Conservation (phyloP, 2,888 invertebrate species). For the Lordiphosa andalusiaca region DNA sequence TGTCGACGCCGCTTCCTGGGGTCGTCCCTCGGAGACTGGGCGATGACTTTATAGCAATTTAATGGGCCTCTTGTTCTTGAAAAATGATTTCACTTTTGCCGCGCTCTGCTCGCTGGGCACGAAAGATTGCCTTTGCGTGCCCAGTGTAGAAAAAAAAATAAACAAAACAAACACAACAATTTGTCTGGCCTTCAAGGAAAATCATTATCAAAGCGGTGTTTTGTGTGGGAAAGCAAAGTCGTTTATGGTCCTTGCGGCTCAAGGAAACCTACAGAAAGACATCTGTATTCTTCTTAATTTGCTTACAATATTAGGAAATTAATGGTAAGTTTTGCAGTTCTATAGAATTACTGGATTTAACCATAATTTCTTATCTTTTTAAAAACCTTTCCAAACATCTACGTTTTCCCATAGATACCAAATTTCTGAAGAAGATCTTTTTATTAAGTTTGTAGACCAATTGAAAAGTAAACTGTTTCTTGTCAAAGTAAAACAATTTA, state of each 20-base stretch:
- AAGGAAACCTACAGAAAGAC: background rate
- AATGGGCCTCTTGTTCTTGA: constrained; percentile 54
- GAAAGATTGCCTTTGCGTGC: background rate
- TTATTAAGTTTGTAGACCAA: too few relatives aligned
- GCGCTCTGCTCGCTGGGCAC: constrained; percentile 4
- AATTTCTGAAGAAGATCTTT: too few relatives aligned
- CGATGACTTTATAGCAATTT: constrained; percentile 72
- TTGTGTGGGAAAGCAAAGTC: constrained; percentile 16
- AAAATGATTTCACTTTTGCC: constrained; percentile 56
- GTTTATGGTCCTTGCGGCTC: constrained; percentile 13
- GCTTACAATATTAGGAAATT: background rate
- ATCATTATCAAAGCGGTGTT: constrained; percentile 22
- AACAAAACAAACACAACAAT: constrained; percentile 29
- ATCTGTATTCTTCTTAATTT: background rate
- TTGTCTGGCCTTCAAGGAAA: constrained; percentile 54
- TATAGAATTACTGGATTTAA: background rate
- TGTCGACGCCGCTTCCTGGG: constrained; percentile 35
- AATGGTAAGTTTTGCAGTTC: too few relatives aligned
- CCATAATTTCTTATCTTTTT: too few relatives aligned
- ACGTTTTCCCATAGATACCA: too few relatives aligned
- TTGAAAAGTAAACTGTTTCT: too few relatives aligned
- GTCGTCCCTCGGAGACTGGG: constrained; percentile 18
- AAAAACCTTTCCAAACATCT: too few relatives aligned
- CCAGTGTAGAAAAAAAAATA: background rate
- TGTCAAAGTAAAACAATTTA: too few relatives aligned